These are phyloP conservation scores for Aurelia coerulea DNA, from an alignment of 30 jellyfish, hydroid and myxozoan species.

Conservation along the genomic window DNA sequence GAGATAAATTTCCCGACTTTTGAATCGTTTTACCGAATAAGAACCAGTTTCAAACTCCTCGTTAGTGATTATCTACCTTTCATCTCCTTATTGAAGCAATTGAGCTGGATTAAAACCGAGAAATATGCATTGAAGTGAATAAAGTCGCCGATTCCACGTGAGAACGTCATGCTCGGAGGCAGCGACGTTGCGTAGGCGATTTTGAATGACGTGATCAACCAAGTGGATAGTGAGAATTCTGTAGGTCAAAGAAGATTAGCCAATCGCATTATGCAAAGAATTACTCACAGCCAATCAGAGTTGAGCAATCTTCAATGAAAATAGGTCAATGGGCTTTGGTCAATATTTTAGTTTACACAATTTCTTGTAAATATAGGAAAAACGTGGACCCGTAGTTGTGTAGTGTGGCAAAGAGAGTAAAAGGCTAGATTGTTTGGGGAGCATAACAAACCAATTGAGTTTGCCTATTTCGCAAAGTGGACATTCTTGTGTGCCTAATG, in stretches of 20 bases:
- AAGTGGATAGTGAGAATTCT: not conserved
- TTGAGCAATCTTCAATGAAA: constrained; percentile 25
- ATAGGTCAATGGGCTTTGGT: constrained; percentile 54
- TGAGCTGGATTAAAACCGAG: not conserved
- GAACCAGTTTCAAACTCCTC: no score
- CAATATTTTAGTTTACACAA: constrained; percentile 45
- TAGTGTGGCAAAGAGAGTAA: not conserved
- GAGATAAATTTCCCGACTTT: no score
- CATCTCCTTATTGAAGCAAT: no score
- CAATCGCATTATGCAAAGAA: constrained; percentile 35
- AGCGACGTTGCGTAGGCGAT: constrained; percentile 50
- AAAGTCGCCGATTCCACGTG: constrained; percentile 58
- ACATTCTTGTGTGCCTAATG: not conserved
- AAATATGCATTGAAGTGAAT: not conserved
- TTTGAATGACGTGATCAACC: constrained; percentile 2
- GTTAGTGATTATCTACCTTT: no score
- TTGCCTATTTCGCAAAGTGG: constrained; percentile 2
- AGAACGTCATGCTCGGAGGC: constrained; percentile 54
- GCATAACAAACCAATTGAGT: not conserved
- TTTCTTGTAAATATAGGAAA: constrained; percentile 33
- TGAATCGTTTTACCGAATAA: no score
- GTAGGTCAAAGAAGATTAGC: constrained; percentile 18
- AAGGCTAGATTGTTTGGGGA: not conserved
- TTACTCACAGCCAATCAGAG: constrained; percentile 48
- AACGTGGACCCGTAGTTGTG: constrained; percentile 50